Base-by-base conservation (phyloP, 2,113 vertebrate genomes). In the Pimephales promelas region DNA sequence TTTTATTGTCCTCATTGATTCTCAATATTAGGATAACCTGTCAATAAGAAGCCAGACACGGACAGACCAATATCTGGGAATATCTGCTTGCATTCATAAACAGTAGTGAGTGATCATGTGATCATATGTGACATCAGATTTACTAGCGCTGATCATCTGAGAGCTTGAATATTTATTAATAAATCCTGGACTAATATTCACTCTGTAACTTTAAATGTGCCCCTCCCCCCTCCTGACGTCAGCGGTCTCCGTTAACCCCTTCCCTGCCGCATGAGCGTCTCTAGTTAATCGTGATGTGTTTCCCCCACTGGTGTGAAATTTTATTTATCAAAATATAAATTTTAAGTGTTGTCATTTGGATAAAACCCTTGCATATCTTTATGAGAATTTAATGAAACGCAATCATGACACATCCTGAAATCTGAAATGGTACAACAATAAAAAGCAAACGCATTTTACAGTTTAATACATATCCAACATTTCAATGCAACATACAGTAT, bases 151-250 rank as follows among this genome's bases (percentile, higher is more conserved):
- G 22, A 71, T 45, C 11, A 71, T 45, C 40, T 71, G 22, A 24
- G 5, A 14, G 8, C 40, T 43, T 40, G 13, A 70, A 43, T 70
- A n/a, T n/a, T 2, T n/a, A n/a, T 70, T 43, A 70, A 72, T 72
- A n/a, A 24, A 72, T 45, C 68, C 68, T 70, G 22, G 34, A n/a
- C 18, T 71, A 71, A 24, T 43, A 43, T 43, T 71, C 40, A 9
- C 40, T 47, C 22, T 72, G 68, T 45, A 45, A 72, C 68, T 72
- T 72, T 72, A 71, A 71, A 45, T 71, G 1, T 45, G 26, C 68
- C 68, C 45, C 16, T 11, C 68, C 40, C 36, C 40, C 36, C 40
- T 26, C 24, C 40, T 45, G 40, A 45, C 10, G 40, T 72, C 68
- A 45, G n/a, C 40, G 7, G 22, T 9, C 10, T 71, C 68, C 1